Percentiles rank a stretch among this genome's conserved stretches.
Conservation (phyloP, 2,113 vertebrate species). For the Chroicocephalus ridibundus region DNA sequence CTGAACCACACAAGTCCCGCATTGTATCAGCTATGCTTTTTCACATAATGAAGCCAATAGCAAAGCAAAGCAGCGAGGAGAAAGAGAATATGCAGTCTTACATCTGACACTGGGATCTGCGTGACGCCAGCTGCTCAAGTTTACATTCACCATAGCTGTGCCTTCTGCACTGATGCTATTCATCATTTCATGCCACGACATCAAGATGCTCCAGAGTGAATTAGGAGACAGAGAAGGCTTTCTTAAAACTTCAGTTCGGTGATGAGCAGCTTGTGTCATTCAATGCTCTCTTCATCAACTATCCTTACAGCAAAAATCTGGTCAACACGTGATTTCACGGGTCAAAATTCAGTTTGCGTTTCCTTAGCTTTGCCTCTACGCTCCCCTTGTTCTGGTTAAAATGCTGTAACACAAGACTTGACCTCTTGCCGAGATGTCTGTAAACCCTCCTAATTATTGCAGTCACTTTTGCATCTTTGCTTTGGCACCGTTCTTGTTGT, state of each 20-base stretch:
- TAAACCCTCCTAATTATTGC: neutral
- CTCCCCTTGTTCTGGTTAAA: neutral
- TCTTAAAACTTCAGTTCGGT: neutral
- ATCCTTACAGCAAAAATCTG: neutral
- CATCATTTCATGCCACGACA: neutral
- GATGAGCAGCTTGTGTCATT: neutral
- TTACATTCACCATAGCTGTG: neutral
- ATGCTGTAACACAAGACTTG: neutral
- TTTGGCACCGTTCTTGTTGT: neutral
- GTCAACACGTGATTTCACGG: neutral
- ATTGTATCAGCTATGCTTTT: neutral
- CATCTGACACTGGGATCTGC: neutral
- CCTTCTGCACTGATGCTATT: neutral
- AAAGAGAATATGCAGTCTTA: neutral
- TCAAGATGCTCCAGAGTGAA: neutral
- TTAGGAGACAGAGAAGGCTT: neutral
- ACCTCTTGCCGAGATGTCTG: neutral
- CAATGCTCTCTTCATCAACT: neutral
- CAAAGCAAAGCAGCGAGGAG: neutral
- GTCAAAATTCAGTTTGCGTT: neutral
- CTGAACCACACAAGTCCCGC: neutral
- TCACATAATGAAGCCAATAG: neutral
- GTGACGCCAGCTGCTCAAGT: neutral
- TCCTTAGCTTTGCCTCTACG: neutral
- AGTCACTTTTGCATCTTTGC: neutral